Base-by-base conservation (phyloP, 2,113 vertebrate genomes). In the Capreolus pygargus region DNA sequence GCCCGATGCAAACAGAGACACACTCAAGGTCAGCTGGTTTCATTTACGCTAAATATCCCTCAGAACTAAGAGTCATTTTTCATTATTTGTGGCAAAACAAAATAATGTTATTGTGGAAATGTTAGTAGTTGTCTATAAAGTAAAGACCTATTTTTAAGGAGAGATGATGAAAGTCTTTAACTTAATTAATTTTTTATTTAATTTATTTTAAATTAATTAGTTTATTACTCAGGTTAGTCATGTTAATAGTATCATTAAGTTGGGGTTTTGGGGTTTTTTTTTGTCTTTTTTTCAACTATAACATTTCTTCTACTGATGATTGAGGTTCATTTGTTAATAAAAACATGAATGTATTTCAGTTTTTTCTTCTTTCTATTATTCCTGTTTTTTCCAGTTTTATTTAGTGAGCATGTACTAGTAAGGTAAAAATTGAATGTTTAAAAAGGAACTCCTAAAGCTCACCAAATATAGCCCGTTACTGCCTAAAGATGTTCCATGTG, bases 1-100 rank as follows among this genome's bases (percentile, higher is more conserved):
- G 23, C 99, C 99, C 2, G 99, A 99, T 28, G 98, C 99, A 96
- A 99, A 99, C 98, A 99, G 99, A 93, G 99, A 99, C 94, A 99
- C 99, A 0, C 98, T 99, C 85, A 99, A 99, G 99, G 99, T 99
- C 97, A 98, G 99, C 92, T 78, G 36, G 67, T 9, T 79, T 54
- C 2, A 45, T 96, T 89, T 97, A 95, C 89, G 54, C 86, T 58
- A 81, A 88, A 33, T 54, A 8, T 11, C 60, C 92, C 55, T 97
- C 74, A 70, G 76, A 79, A 52, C 30, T 5, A 8, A 67, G 74
- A 17, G 55, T 64, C 16, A 1, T 74, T 96, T 96, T 57, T 97
- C 39, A 5, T 19, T 92, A n/a, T 94, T 95, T 96, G 60, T 95
- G 25, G 94, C 39, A 85, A 92, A 96, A 86, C 88, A 93, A 1